Evolutionary conservation across 2,113 vertebrate genomes (phyloP).

Genomic region (Myxocyprinus asiaticus): DNA sequence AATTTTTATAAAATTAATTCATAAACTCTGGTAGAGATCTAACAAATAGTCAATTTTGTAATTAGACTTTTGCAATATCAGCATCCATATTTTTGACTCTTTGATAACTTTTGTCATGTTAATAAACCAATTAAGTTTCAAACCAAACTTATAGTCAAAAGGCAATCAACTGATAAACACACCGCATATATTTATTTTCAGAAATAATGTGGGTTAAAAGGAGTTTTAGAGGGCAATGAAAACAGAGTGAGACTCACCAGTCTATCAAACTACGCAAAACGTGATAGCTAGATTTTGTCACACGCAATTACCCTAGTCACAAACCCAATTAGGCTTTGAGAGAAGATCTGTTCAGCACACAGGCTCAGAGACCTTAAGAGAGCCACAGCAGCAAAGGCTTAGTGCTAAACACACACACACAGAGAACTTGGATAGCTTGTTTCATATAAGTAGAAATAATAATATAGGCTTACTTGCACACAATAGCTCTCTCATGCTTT

Average conservation of each 20-base stretch:
- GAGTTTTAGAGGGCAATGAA: conserved; percentile 23
- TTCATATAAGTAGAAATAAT: conserved; percentile 43
- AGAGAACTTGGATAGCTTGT: conserved; percentile 49
- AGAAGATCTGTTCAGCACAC: conserved; percentile 13
- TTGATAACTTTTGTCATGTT: background rate
- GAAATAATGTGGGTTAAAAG: conserved; percentile 12
- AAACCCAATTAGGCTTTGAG: conserved; percentile 38
- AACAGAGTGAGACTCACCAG: background rate
- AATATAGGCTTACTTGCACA: background rate
- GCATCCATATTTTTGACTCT: background rate
- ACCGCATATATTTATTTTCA: conserved; percentile 42
- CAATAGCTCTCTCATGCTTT: background rate
- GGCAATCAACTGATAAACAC: conserved; percentile 35
- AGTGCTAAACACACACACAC: background rate
- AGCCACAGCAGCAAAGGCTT: conserved; percentile 25
- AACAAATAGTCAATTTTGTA: conserved; percentile 5
- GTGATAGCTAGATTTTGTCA: conserved; percentile 2
- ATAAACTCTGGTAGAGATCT: conserved; percentile 32
- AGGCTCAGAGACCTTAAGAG: background rate
- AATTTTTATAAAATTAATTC: conserved; percentile 2
- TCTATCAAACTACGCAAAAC: background rate
- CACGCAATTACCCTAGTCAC: conserved; percentile 34
- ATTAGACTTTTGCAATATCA: background rate
- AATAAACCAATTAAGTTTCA: conserved; percentile 8
- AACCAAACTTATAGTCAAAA: conserved; percentile 5